A percentile compares a stretch with the other conserved stretches of the same genome.
Evolutionary conservation across 2,888 invertebrate species (phyloP).

Genomic region (Euproctis similis): DNA sequence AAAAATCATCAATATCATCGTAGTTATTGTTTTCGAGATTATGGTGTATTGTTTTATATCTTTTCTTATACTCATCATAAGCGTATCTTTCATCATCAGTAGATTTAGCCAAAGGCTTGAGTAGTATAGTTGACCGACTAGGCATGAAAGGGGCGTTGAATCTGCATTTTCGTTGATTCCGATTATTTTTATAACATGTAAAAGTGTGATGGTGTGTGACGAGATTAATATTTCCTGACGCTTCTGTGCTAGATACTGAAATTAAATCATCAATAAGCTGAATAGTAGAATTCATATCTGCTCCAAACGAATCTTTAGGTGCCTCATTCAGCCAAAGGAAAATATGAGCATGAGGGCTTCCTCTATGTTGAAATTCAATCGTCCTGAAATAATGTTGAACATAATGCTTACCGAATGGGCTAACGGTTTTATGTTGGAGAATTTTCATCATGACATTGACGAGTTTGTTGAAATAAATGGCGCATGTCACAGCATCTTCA

Average conservation of each 20-base stretch:
- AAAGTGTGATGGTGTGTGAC: conserved; percentile 22
- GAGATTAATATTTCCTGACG: conserved; percentile 22
- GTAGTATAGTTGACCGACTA: conserved; percentile 7
- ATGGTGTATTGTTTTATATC: conserved; percentile 6
- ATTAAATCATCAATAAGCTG: conserved; percentile 23
- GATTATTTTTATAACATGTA: conserved; percentile 22
- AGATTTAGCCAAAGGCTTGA: conserved; percentile 14
- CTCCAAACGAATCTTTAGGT: conserved; percentile 17
- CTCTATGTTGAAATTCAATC: conserved; percentile 19
- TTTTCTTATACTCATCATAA: conserved; percentile 10
- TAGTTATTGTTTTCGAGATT: conserved; percentile 17
- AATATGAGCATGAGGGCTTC: conserved; percentile 26
- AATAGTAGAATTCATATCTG: conserved; percentile 20
- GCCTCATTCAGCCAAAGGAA: conserved; percentile 10
- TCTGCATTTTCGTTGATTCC: conserved; percentile 25
- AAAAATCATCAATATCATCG: conserved; percentile 14
- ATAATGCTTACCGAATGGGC: conserved; percentile 26
- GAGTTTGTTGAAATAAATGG: too few relatives aligned
- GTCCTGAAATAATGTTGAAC: conserved; percentile 25
- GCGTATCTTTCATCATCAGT: conserved; percentile 8
- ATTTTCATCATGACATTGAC: conserved; percentile 14
- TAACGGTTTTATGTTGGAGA: conserved; percentile 15
- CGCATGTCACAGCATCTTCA: too few relatives aligned
- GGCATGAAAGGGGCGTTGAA: conserved; percentile 35
- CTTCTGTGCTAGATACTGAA: conserved; percentile 18